These are phyloP conservation scores for Eustalomyia histrio DNA, from an alignment of 2,888 invertebrate species.

Conservation along the genomic window DNA sequence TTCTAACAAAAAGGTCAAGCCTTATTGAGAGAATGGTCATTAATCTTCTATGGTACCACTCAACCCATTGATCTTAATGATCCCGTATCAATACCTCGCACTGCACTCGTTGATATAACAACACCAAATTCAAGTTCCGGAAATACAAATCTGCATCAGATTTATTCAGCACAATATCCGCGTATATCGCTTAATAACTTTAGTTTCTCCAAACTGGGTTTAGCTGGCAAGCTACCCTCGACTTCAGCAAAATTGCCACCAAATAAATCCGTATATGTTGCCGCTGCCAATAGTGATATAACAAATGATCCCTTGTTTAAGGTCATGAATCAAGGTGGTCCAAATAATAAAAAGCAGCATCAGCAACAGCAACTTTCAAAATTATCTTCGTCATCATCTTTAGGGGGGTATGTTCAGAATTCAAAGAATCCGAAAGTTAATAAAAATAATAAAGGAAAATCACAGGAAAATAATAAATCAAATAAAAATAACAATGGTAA, in stretches of 20 bases:
- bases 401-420: slow-evolving; percentile 56
- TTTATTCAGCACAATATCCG: slow-evolving; percentile 78
- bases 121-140: slow-evolving; percentile 74
- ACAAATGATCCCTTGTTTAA: slow-evolving; percentile 69
- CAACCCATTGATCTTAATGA: slow-evolving; percentile 83
- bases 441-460: slow-evolving; percentile 66
- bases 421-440: slow-evolving; percentile 67
- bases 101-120: slow-evolving; percentile 72
- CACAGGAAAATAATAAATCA: slow-evolving; percentile 67
- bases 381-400: background rate
- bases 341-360: slow-evolving; percentile 60
- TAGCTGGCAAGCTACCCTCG: slow-evolving; percentile 57
- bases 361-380: slow-evolving; percentile 31
- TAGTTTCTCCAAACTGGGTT: slow-evolving; percentile 66
- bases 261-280: slow-evolving; percentile 72
- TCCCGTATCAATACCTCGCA: slow-evolving; percentile 80
- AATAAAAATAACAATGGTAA: slow-evolving; percentile 65
- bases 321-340: slow-evolving; percentile 49
- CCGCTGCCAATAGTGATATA: slow-evolving; percentile 63
- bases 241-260: slow-evolving; percentile 69
- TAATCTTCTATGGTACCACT: slow-evolving; percentile 94
- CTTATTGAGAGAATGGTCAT: slow-evolving; percentile 94
- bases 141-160: slow-evolving; percentile 76
- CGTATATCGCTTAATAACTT: slow-evolving; percentile 75
- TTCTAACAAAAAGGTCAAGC: slow-evolving; percentile 85